Evolutionary conservation across 1,140 invertebrate species (phyloP).

Genomic region (Lerema accius): DNA sequence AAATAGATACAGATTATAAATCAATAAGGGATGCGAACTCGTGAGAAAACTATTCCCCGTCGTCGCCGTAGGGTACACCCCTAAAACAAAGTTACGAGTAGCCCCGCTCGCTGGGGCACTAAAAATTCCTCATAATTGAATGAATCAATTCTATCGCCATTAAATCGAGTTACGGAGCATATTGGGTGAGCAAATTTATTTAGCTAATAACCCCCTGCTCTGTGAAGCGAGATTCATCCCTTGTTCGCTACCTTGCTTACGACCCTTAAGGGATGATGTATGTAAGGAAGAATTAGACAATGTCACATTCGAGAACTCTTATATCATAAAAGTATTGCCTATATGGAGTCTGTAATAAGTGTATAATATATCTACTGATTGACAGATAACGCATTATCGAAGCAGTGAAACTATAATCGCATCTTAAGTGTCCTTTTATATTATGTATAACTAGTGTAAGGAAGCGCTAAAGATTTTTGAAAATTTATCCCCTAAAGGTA

Average conservation of each 20-base stretch:
- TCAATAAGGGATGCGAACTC: slow-evolving; percentile 56
- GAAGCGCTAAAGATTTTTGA: too few species aligned
- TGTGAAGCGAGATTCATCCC: slow-evolving; percentile 64
- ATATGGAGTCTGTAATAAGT: too few species aligned
- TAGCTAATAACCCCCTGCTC: slow-evolving; percentile 76
- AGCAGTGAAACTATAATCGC: too few species aligned
- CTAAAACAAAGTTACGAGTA: slow-evolving; percentile 63
- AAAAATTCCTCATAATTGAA: slow-evolving; percentile 83
- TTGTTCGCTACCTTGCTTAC: slow-evolving; percentile 43
- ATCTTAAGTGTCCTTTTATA: too few species aligned
- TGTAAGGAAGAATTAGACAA: slow-evolving; percentile 5
- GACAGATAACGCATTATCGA: too few species aligned
- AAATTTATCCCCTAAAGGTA: too few species aligned
- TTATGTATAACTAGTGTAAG: too few species aligned
- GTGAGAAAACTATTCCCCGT: slow-evolving; percentile 65
- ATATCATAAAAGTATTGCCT: too few species aligned
- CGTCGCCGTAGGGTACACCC: slow-evolving; percentile 39
- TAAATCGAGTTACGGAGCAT: slow-evolving; percentile 82
- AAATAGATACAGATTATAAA: slow-evolving; percentile 49
- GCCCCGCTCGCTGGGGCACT: slow-evolving; percentile 71
- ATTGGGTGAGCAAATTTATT: slow-evolving; percentile 82
- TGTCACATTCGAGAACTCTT: slow-evolving; percentile 13
- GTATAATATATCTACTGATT: too few species aligned
- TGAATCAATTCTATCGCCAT: slow-evolving; percentile 82
- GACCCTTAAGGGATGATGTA: slow-evolving; percentile 34